Evolutionary conservation across 2,888 invertebrate genomes (phyloP).

Genomic region (Serrognathus titanus): DNA sequence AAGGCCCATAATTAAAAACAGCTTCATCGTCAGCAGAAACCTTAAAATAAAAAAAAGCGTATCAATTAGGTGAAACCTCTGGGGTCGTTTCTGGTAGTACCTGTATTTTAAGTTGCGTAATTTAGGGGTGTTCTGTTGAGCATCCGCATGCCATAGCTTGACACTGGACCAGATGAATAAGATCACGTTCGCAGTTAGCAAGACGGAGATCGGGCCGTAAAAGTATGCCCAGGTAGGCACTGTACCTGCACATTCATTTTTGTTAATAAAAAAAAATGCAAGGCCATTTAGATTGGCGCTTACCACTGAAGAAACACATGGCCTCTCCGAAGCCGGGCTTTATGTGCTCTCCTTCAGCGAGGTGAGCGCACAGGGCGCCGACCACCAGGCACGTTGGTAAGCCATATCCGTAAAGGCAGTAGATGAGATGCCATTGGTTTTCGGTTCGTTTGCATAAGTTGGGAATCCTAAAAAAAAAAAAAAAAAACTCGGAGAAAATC

Average conservation of each 20-base stretch:
- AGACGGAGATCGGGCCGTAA: conserved; percentile 62
- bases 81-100: conserved; percentile 40
- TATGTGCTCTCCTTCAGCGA: conserved; percentile 53
- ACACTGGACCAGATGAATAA: conserved; percentile 59
- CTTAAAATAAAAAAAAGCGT: conserved; percentile 41
- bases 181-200: conserved; percentile 56
- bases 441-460: conserved; percentile 48
- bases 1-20: conserved; percentile 68
- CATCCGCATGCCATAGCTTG: conserved; percentile 56
- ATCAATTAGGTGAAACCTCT: neutral
- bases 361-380: conserved; percentile 54
- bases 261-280: no score
- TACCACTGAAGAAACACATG: conserved; percentile 66
- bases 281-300: conserved; percentile 14
- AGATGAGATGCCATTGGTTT: conserved; percentile 53
- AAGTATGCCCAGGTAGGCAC: conserved; percentile 57
- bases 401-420: conserved; percentile 61
- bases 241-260: neutral
- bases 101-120: conserved; percentile 51
- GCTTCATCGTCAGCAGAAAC: conserved; percentile 60
- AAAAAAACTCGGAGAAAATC: no score
- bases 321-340: conserved; percentile 59
- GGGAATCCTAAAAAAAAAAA: conserved; percentile 33
- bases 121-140: conserved; percentile 44
- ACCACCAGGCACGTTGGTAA: conserved; percentile 54